Base-by-base conservation (phyloP, 2,888 invertebrate species). In the Lasioglossum villosulum region DNA sequence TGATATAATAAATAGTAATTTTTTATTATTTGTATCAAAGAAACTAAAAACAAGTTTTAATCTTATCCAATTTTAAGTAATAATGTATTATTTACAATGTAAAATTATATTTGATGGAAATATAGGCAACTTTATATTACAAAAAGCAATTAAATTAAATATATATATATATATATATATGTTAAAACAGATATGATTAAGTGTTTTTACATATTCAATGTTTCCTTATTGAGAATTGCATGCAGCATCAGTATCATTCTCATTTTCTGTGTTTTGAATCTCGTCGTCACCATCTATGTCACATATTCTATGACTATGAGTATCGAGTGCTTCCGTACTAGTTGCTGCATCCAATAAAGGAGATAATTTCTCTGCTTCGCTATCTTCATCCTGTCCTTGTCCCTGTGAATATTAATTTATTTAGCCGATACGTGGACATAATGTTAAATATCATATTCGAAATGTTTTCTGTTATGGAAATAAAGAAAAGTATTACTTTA, bases 351-450 rank as follows among this genome's bases (percentile, higher is more conserved):
- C 96, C 37, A 98, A 95, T 52, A 98, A 95, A 30, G 98, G 98
- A 30, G 98, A 98, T 79, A 98, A 95, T 90, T 98, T 97, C 95
- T 98, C 98, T 75, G 97, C 97, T 94, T 98, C 98, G 93, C 98
- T 98, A 93, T 98, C 98, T 89, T 97, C 97, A 92, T 97, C 98
- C 71, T 96, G 95, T 59, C 96, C 96, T 92, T 96, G 94, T 2
- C 91, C 91, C 93, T 94, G 78, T 81, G 84, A 78, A 78, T 71
- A 68, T 73, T 66, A 59, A 76, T 73, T 48, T 75, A 39, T 5
- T 59, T 59, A 59, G 27, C 6, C 48, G 23, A 52, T 23, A 52
- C 52, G 23, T n/a, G 12, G n/a, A 56, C 10, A 56, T 52, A 52
- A 52, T 23, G 8, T 52, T n/a, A 10, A 5, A 45, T 70, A 78